These are phyloP conservation scores for Esperia sulphurella DNA, from an alignment of 2,888 invertebrate genomes.

Conservation along the genomic window DNA sequence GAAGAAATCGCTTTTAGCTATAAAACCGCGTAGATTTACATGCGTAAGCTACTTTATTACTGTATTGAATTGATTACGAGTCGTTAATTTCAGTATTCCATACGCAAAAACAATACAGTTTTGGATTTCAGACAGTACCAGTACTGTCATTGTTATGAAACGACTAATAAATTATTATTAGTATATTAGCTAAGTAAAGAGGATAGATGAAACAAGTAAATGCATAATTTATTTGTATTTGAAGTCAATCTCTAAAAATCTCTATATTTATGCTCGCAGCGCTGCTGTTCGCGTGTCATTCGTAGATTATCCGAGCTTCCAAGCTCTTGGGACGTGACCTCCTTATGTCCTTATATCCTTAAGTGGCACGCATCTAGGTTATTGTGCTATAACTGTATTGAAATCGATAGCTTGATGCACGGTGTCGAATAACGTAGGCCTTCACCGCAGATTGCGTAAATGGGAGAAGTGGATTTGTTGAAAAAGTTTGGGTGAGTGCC, in stretches of 20 bases:
- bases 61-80: too few species aligned
- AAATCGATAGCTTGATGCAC: constrained; percentile 45
- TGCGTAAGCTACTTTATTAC: too few species aligned
- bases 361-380: constrained; percentile 70
- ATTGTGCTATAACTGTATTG: constrained; percentile 53
- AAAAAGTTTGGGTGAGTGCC: constrained; percentile 5
- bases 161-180: too few species aligned
- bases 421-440: constrained; percentile 45
- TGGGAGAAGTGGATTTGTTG: constrained; percentile 44
- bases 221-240: neutral
- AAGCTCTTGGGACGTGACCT: constrained; percentile 64
- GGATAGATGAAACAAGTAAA: too few species aligned
- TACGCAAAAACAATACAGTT: too few species aligned
- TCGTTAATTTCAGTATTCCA: too few species aligned
- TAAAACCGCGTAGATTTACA: too few species aligned
- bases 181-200: too few species aligned
- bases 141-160: too few species aligned
- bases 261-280: constrained; percentile 35
- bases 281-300: constrained; percentile 57
- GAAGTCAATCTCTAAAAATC: neutral
- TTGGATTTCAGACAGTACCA: too few species aligned
- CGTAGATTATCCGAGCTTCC: constrained; percentile 47
- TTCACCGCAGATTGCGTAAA: constrained; percentile 58
- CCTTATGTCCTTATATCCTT: constrained; percentile 56
- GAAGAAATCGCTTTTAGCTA: too few species aligned